phyloP scores from a whole-genome alignment of 2,113 vertebrate species.

The Chrysochloris asiatica region DNA sequence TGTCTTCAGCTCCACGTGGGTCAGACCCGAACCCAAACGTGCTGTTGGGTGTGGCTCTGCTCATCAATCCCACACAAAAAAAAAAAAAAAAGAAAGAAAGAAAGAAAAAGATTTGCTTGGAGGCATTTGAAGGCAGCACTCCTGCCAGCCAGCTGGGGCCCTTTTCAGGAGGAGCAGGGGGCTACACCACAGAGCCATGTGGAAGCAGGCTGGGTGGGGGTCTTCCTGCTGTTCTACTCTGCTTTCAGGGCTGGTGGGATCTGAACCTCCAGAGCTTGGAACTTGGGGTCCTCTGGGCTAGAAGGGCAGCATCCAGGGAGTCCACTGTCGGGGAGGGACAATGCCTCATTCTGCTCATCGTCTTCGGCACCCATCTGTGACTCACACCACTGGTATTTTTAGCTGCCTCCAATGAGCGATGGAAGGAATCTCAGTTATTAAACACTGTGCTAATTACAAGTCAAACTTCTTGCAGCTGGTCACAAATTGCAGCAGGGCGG shows the following conservation, averaged over 20 bases:
- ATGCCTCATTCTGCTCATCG: background rate
- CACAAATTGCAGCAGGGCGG: rapidly evolving
- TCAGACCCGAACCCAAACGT: too few species aligned
- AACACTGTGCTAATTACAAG: constrained; percentile 19
- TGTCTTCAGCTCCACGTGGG: too few species aligned
- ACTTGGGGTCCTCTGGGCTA: background rate
- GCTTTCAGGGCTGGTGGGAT: rapidly evolving
- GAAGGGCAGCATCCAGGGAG: background rate
- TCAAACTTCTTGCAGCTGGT: background rate
- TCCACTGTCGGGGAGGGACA: background rate
- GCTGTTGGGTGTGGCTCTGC: too few species aligned
- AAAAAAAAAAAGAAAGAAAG: too few species aligned
- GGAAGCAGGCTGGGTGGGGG: background rate
- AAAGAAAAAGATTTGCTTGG: background rate
- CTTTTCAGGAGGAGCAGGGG: background rate
- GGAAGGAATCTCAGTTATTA: constrained; percentile 65
- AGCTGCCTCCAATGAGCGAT: background rate
- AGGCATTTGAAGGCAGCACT: background rate
- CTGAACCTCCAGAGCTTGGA: rapidly evolving
- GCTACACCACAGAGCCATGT: too few species aligned
- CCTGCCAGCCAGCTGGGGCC: background rate
- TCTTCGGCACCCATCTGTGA: constrained; percentile 51
- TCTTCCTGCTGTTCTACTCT: too few species aligned
- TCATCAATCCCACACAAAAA: too few species aligned
- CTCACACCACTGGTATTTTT: background rate